Base-by-base conservation (phyloP, 2,888 invertebrate species). In the Andrena haemorrhoa region DNA sequence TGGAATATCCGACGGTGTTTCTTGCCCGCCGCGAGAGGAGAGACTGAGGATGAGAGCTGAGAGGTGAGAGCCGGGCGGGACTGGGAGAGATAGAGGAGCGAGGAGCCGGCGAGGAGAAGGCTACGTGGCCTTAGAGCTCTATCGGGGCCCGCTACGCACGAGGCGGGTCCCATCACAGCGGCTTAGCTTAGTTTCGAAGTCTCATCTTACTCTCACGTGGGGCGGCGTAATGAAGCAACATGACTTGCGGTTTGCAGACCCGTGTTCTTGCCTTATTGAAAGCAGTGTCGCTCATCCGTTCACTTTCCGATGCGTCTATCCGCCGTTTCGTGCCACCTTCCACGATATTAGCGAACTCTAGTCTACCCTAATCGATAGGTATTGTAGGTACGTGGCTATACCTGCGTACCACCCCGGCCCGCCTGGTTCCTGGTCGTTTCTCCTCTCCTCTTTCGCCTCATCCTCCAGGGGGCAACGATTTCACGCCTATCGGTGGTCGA, bases 201-300 rank as follows among this genome's bases (percentile, higher is more conserved):
- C 89, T 91, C 92, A 90, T 92, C 92, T 91, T 88, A 89, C 91
- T 91, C 92, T 92, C 92, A 90, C 92, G 91, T 92, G 90, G 91
- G 92, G 91, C 89, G 89, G 89, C 91, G 90, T 93, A 93, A 93
- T 93, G 93, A 93, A 93, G 90, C 92, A 91, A 92, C 92, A 92
- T 93, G 93, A 93, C 93, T 93, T 92, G 93, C 92, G 92, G 92
- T 92, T 93, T 91, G 88, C 89, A 66, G 88, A 75, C 74, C 89
- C 92, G 91, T 93, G 92, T 93, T 93, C 92, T 92, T 92, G 90
- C 91, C 90, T 92, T 93, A 92, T 92, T 92, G 93, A 93, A 93
- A 93, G 91, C 92, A 92, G 92, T 92, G 92, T 92, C 92, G 90
- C 92, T 92, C 93, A 91, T 91, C 88, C 89, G 84, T 79, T 78